A percentile compares a stretch with the other conserved stretches of the same genome.
phyloP scores from a whole-genome alignment of 2,888 invertebrate genomes.

The Blera fallax region DNA sequence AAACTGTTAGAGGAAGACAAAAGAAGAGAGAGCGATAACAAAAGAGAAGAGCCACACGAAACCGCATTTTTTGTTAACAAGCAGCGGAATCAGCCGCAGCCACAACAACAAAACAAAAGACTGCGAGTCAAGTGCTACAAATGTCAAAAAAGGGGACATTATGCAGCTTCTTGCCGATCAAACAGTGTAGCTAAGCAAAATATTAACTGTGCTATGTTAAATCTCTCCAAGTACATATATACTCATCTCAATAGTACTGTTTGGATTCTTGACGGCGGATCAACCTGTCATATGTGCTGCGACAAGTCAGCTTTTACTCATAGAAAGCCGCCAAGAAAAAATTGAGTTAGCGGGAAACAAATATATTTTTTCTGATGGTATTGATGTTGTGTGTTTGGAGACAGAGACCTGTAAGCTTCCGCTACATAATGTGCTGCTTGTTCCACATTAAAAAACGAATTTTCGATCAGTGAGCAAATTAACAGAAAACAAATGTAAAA shows the following conservation, averaged over 20 bases:
- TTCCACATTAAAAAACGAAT: not conserved
- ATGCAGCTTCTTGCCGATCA: not conserved
- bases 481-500: not conserved
- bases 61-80: too few relatives aligned
- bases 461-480: conserved; percentile 3
- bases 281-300: too few relatives aligned
- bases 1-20: too few relatives aligned
- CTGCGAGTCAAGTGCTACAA: too few relatives aligned
- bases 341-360: not conserved
- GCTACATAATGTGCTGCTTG: not conserved
- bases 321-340: not conserved
- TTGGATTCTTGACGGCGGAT: too few relatives aligned
- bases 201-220: not conserved
- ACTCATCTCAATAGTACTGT: not conserved
- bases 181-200: not conserved
- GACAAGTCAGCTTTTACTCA: not conserved
- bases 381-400: not conserved
- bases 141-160: not conserved
- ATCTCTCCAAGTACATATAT: not conserved
- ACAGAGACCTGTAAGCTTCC: not conserved
- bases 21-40: too few relatives aligned
- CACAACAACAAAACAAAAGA: too few relatives aligned
- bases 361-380: not conserved
- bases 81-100: too few relatives aligned
- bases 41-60: too few relatives aligned